Percentiles rank a stretch among this genome's conserved stretches.
phyloP scores from a whole-genome alignment of 2,113 vertebrate species.

The Psettodes erumei region DNA sequence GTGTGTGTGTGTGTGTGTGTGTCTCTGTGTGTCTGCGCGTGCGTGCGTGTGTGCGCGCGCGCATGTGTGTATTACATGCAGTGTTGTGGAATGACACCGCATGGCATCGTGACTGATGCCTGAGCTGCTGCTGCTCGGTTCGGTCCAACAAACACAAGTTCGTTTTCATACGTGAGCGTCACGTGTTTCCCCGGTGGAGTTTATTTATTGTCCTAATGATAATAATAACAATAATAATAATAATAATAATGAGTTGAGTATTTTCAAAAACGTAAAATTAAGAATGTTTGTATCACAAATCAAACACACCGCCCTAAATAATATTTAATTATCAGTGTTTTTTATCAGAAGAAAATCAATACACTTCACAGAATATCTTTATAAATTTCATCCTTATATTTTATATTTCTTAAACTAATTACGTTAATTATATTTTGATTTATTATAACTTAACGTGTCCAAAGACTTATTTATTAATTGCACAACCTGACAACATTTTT shows the following conservation, averaged over 20 bases:
- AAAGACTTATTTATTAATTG: too few species aligned
- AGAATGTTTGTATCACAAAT: neutral
- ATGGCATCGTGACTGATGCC: slow-evolving; percentile 57
- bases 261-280: neutral
- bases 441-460: neutral
- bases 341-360: too few species aligned
- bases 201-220: neutral
- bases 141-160: too few species aligned
- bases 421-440: neutral
- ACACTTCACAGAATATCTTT: too few species aligned
- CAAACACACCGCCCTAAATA: neutral
- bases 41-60: slow-evolving; percentile 17
- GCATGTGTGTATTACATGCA: slow-evolving; percentile 38
- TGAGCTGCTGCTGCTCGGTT: slow-evolving; percentile 43
- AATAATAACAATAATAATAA: too few species aligned
- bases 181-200: too few species aligned
- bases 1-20: slow-evolving; percentile 20
- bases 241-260: too few species aligned
- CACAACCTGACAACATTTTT: too few species aligned
- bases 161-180: too few species aligned
- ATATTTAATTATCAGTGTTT: too few species aligned
- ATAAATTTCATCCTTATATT: too few species aligned
- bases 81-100: slow-evolving; percentile 76
- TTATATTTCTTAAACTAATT: too few species aligned
- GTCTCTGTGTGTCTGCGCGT: neutral